Evolutionary conservation across 2,888 invertebrate species (phyloP).

Genomic region (Melieria omissa): DNA sequence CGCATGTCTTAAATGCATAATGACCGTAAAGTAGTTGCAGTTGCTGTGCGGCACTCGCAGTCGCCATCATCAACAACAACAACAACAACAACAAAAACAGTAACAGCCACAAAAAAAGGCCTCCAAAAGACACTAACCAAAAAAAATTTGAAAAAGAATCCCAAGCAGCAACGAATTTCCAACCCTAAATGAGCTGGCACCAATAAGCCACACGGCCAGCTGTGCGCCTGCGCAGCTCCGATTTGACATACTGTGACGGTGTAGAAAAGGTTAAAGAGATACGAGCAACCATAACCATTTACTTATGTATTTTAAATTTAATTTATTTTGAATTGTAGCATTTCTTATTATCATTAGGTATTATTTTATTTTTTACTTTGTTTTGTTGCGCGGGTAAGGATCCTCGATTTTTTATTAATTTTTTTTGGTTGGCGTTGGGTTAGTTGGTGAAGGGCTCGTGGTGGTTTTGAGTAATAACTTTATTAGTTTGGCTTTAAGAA

Average conservation of each 20-base stretch:
- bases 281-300: constrained; percentile 26
- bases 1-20: constrained; percentile 67
- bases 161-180: background rate
- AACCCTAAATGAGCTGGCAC: constrained; percentile 25
- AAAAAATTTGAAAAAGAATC: constrained; percentile 22
- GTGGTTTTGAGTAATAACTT: constrained; percentile 55
- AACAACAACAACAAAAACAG: constrained; percentile 33
- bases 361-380: background rate
- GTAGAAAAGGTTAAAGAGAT: constrained; percentile 55
- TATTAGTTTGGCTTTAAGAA: constrained; percentile 54
- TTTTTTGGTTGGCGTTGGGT: constrained; percentile 42
- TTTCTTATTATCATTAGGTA: constrained; percentile 42
- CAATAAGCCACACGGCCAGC: constrained; percentile 15
- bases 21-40: constrained; percentile 63
- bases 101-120: constrained; percentile 15
- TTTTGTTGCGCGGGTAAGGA: constrained; percentile 8
- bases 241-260: constrained; percentile 35
- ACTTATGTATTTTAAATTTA: constrained; percentile 28
- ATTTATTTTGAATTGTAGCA: constrained; percentile 62
- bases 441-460: constrained; percentile 19
- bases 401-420: background rate
- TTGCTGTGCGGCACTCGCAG: constrained; percentile 25
- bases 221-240: constrained; percentile 14
- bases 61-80: constrained; percentile 29
- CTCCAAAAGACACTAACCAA: constrained; percentile 11